Percentiles rank a stretch among this genome's conserved stretches.
These are phyloP conservation scores for Sakesphorus luctuosus DNA, from an alignment of 2,113 vertebrate species.

Conservation along the genomic window DNA sequence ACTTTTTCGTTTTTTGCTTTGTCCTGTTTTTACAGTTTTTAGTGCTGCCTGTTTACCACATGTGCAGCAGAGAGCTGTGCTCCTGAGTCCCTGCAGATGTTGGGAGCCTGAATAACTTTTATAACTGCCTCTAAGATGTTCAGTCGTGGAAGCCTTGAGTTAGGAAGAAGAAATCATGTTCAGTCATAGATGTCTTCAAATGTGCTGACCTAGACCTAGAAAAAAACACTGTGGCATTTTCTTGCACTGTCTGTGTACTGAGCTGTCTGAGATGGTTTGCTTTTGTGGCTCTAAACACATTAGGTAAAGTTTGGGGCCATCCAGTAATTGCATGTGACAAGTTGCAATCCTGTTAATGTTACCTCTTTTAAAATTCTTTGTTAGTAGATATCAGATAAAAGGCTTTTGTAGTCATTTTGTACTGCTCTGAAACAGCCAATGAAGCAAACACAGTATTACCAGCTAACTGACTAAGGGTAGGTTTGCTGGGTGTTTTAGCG, in stretches of 20 bases:
- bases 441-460: background rate
- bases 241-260: background rate
- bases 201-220: background rate
- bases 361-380: background rate
- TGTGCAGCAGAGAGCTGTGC: background rate
- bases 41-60: background rate
- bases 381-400: slow-evolving; percentile 15
- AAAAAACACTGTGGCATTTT: background rate
- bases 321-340: background rate
- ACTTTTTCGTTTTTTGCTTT: background rate
- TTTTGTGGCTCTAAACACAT: background rate
- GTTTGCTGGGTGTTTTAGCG: background rate
- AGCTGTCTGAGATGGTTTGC: background rate
- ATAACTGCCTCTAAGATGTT: background rate
- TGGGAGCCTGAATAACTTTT: background rate
- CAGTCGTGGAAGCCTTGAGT: background rate
- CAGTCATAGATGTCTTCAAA: background rate
- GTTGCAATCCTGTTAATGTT: background rate
- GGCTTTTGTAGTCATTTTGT: background rate
- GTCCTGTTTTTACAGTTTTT: background rate
- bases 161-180: background rate
- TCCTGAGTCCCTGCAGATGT: background rate
- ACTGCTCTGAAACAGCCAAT: background rate
- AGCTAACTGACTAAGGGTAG: background rate
- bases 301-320: background rate